These are phyloP conservation scores for Deroplatys truncata DNA, from an alignment of 2,888 invertebrate genomes.

Conservation along the genomic window DNA sequence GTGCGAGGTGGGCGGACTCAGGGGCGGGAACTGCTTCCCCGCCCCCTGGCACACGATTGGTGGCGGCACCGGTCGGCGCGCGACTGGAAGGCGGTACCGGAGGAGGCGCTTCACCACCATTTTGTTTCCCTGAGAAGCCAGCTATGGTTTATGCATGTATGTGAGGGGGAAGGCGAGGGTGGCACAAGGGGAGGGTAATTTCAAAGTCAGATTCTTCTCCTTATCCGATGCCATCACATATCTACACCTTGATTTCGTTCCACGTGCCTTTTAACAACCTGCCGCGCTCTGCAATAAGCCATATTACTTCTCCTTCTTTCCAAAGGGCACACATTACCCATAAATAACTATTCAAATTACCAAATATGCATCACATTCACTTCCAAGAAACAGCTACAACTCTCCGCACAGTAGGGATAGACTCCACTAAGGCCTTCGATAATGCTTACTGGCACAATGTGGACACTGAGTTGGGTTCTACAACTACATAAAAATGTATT, in stretches of 20 bases:
- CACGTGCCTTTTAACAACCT: not conserved
- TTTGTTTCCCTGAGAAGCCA: not conserved
- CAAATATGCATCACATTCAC: not conserved
- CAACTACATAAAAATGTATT: no score
- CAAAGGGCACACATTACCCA: not conserved
- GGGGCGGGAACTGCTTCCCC: no score
- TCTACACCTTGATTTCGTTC: not conserved
- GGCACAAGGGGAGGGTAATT: not conserved
- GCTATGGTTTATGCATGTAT: not conserved
- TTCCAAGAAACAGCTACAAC: not conserved
- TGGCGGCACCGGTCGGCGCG: not conserved
- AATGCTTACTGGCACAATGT: no score
- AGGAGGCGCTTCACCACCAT: slow-evolving; percentile 2
- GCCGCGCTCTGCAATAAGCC: not conserved
- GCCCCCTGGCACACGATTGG: not conserved
- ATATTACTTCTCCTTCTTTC: not conserved
- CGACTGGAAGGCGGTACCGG: not conserved
- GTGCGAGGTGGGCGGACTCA: not conserved
- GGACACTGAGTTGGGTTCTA: no score
- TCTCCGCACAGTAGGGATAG: no score
- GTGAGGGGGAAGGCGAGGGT: not conserved
- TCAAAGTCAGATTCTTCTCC: not conserved
- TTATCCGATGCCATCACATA: not conserved
- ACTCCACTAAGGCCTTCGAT: no score
- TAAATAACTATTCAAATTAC: not conserved